Conservation (phyloP, 2,888 invertebrate genomes). For the Lasioglossum leucozonium region DNA sequence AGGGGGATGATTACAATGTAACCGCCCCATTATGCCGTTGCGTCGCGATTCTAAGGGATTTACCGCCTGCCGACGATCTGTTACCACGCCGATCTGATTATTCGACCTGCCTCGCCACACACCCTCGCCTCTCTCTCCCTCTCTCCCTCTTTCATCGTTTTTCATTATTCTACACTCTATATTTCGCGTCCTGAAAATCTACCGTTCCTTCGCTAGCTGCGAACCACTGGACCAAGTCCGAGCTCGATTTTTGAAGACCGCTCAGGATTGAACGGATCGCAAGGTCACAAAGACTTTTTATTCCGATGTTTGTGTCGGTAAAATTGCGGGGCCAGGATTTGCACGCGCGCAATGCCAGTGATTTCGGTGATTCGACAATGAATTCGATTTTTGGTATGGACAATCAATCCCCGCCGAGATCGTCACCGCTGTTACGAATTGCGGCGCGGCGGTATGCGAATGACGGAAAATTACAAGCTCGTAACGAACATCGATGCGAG, state of each 20-base stretch:
- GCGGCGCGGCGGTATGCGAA: conserved; percentile 22
- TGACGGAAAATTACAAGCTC: conserved; percentile 60
- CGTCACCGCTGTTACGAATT: conserved; percentile 43
- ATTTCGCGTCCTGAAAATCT: neutral
- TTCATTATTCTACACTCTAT: neutral
- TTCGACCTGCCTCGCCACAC: neutral
- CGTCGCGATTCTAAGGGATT: neutral
- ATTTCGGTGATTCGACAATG: neutral
- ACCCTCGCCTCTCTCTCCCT: neutral
- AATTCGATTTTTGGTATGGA: neutral
- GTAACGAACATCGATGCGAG: conserved; percentile 62
- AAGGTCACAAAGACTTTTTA: no score
- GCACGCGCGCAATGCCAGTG: no score
- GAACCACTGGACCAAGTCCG: no score
- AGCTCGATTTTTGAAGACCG: no score
- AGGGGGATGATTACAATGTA: conserved; percentile 24
- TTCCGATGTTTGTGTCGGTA: neutral
- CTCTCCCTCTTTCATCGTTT: neutral
- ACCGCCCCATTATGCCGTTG: conserved; percentile 7
- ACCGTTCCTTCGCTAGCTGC: neutral
- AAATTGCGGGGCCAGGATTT: neutral
- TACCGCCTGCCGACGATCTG: neutral
- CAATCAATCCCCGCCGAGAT: conserved; percentile 9
- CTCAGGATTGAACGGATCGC: no score
- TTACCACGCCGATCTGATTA: conserved; percentile 5